Conservation (phyloP, 1,140 invertebrate species). For the Gonioctena quinquepunctata region DNA sequence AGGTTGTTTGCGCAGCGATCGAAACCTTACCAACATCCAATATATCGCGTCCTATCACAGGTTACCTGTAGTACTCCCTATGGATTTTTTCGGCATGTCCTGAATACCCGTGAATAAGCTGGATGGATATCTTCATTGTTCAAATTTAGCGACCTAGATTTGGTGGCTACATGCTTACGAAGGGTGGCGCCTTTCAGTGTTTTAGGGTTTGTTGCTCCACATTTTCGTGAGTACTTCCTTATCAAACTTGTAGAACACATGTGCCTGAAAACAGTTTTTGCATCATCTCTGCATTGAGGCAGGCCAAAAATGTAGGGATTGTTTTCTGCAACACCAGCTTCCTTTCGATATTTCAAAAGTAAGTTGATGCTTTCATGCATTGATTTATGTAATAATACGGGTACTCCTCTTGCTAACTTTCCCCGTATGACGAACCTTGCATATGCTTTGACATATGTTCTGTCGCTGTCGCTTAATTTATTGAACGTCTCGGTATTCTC, state of each 20-base stretch:
- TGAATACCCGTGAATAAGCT: constrained; percentile 19
- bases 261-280: not conserved
- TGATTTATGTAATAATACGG: not conserved
- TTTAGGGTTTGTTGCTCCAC: not conserved
- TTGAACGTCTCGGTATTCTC: not conserved
- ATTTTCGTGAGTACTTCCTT: not conserved
- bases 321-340: not conserved
- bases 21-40: too few relatives aligned
- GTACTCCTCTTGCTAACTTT: not conserved
- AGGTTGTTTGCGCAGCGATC: too few relatives aligned
- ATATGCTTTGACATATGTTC: not conserved
- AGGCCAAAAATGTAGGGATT: not conserved
- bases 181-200: not conserved
- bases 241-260: not conserved
- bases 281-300: not conserved
- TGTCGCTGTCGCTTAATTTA: not conserved
- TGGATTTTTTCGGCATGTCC: constrained; percentile 23
- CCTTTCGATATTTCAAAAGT: not conserved
- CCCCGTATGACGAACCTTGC: not conserved
- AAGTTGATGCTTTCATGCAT: not conserved
- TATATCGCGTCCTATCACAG: too few relatives aligned
- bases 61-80: constrained; percentile 13
- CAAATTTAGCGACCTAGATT: not conserved
- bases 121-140: constrained; percentile 6
- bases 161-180: not conserved